Conservation (phyloP, 2,113 vertebrate species). For the Lipophrys pholis region DNA sequence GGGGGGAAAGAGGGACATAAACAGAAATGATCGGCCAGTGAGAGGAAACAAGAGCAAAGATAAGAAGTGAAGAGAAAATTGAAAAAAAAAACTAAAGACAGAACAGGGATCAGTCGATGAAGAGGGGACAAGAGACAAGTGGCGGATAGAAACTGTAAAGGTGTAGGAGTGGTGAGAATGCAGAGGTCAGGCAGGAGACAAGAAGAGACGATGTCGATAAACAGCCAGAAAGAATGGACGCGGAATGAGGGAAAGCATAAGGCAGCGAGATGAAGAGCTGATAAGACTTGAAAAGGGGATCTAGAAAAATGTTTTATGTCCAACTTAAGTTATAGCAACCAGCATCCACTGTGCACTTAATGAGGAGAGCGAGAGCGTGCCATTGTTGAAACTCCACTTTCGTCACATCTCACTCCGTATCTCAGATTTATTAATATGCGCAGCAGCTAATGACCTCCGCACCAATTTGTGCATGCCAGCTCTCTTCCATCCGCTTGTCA, state of each 20-base stretch:
- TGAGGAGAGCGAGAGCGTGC: not conserved
- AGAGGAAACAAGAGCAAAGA: constrained; percentile 36
- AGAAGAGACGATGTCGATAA: constrained; percentile 44
- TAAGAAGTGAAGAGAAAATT: constrained; percentile 35
- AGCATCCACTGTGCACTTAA: not conserved
- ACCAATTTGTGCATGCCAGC: constrained; percentile 3
- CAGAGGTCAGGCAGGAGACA: constrained; percentile 28
- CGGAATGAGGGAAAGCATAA: constrained; percentile 19
- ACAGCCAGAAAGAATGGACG: constrained; percentile 28
- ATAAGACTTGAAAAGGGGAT: constrained; percentile 13
- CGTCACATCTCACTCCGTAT: not conserved
- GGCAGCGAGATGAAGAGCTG: constrained; percentile 8
- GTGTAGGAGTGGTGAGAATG: not conserved
- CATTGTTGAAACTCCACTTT: not conserved
- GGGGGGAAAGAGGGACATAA: not conserved
- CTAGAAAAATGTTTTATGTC: constrained; percentile 2
- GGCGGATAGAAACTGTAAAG: constrained; percentile 17
- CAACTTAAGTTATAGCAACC: constrained; percentile 16
- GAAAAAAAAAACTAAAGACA: constrained; percentile 39
- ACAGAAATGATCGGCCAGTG: constrained; percentile 15
- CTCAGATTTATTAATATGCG: not conserved
- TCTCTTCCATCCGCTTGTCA: not conserved
- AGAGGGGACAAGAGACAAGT: constrained; percentile 23
- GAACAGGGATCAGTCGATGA: constrained; percentile 22
- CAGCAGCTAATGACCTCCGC: constrained; percentile 13